Conservation (phyloP, 2,888 invertebrate genomes). For the Pseudolycoriella hygida region DNA sequence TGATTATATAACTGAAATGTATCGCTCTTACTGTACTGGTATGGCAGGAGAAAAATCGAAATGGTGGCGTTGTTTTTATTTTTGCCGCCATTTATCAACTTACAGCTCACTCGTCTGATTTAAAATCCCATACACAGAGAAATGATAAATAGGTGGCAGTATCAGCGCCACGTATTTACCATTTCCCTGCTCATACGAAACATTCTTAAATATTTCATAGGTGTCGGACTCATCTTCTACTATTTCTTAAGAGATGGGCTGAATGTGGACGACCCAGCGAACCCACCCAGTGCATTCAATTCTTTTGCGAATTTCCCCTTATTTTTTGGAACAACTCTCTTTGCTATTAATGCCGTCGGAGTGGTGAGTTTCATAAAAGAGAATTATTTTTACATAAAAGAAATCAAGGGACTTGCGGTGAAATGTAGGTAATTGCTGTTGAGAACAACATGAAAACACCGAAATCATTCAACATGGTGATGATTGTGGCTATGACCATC, state of each 20-base stretch:
- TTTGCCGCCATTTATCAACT: too few species aligned
- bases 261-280: constrained; percentile 34
- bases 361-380: constrained; percentile 53
- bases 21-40: too few species aligned
- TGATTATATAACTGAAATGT: too few species aligned
- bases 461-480: constrained; percentile 66
- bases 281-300: constrained; percentile 32
- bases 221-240: constrained; percentile 57
- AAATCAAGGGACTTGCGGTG: background rate
- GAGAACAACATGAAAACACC: constrained; percentile 91
- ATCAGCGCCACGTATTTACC: too few species aligned
- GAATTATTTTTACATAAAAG: background rate
- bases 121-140: too few species aligned
- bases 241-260: constrained; percentile 44
- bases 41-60: too few species aligned
- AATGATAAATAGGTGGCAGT: too few species aligned
- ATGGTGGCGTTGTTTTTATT: too few species aligned
- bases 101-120: too few species aligned
- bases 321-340: constrained; percentile 80
- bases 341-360: constrained; percentile 70
- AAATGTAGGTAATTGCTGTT: constrained; percentile 62
- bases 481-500: constrained; percentile 67
- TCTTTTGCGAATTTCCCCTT: constrained; percentile 44
- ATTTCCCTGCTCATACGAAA: too few species aligned
- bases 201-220: too few species aligned